Evolutionary conservation across 2,113 vertebrate genomes (phyloP).

Genomic region (Phyllostomus hastatus): DNA sequence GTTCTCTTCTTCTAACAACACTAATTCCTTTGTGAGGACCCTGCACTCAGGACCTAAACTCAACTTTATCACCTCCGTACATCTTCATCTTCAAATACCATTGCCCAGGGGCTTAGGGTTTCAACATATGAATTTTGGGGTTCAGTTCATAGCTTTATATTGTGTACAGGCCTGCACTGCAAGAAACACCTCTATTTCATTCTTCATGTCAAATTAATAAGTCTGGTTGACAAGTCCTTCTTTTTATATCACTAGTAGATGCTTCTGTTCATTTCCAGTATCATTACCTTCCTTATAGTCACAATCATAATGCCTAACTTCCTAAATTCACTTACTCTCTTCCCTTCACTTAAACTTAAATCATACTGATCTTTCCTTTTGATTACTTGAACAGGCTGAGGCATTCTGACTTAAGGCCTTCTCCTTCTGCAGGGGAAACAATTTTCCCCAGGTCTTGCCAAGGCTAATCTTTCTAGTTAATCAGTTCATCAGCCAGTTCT

Average conservation of each 20-base stretch:
- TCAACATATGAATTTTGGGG: background rate
- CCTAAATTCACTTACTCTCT: background rate
- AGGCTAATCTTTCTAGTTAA: accelerated
- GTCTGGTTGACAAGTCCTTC: background rate
- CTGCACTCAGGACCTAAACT: background rate
- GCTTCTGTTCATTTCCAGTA: background rate
- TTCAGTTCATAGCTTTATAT: background rate
- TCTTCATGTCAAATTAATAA: background rate
- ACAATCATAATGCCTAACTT: background rate
- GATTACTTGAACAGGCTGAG: background rate
- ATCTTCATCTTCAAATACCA: background rate
- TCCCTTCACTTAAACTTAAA: background rate
- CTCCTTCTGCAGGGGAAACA: background rate
- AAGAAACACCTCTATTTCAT: background rate
- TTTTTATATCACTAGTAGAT: background rate
- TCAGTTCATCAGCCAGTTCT: background rate
- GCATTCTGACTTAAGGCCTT: background rate
- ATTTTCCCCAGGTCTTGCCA: no score
- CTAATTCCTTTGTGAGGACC: background rate
- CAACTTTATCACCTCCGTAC: background rate
- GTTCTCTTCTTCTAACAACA: background rate
- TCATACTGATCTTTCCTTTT: no score
- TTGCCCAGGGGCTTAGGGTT: no score
- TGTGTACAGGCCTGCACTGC: background rate
- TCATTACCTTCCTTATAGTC: background rate